Evolutionary conservation across 2,888 invertebrate species (phyloP).

Genomic region (Nomada lathburiana): DNA sequence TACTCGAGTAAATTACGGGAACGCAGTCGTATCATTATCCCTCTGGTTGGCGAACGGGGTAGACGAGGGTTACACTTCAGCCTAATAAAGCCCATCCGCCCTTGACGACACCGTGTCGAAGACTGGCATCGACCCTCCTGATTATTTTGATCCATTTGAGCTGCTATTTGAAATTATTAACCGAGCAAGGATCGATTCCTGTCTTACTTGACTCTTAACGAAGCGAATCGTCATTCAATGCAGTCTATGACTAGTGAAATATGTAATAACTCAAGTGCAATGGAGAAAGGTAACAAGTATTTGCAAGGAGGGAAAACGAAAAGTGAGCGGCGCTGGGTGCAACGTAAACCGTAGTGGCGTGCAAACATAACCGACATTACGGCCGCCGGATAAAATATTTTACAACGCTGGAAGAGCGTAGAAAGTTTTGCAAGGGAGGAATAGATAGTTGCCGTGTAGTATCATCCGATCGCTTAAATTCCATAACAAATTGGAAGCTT

Average conservation of each 20-base stretch:
- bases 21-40: conserved; percentile 13
- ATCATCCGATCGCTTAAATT: too few species aligned
- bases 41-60: neutral
- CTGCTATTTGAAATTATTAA: neutral
- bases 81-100: neutral
- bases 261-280: neutral
- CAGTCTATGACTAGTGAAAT: neutral
- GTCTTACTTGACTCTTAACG: neutral
- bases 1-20: conserved; percentile 32
- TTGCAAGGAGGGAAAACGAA: too few species aligned
- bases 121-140: neutral
- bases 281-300: too few species aligned
- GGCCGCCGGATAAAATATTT: too few species aligned
- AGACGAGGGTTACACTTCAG: neutral
- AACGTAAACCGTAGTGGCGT: too few species aligned
- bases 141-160: neutral
- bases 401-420: too few species aligned
- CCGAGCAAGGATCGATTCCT: neutral
- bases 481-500: too few species aligned
- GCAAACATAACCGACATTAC: too few species aligned
- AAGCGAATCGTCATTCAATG: neutral
- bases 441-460: too few species aligned
- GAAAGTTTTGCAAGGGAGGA: too few species aligned
- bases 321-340: too few species aligned
- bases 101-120: neutral